Base-by-base conservation (phyloP, 1,140 invertebrate genomes). In the Zaprionus nigranus region DNA sequence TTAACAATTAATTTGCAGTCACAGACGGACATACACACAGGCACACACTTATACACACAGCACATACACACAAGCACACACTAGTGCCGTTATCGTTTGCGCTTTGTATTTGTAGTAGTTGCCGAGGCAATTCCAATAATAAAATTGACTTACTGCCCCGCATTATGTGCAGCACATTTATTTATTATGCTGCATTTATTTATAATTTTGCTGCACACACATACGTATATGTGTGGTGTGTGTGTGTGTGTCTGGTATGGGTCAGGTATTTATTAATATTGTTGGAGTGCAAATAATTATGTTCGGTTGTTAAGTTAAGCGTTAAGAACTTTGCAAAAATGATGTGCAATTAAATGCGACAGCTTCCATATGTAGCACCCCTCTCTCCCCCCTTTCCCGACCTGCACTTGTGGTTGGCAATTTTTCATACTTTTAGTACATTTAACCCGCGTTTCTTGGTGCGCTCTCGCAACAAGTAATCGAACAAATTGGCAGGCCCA, bases 271-370 rank as follows among this genome's bases (percentile, higher is more conserved):
- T 84, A 81, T 75, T 78, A 84, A 84, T 87, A 79, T 81, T 87
- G 71, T 81, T 87, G 74, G 63, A 90, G 78, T 73, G 81, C 75
- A 87, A 88, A 90, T 84, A 87, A 87, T 87, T 79, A 88, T 87
- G 81, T 65, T 83, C 46, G 63, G 78, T 72, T 78, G 84, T 79
- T 79, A 81, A 84, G 68, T 87, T 81, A 75, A 87, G 84, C 79
- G 75, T 84, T 79, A 87, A 87, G 70, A 71, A 90, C 84, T 87
- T 87, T 88, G 85, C 77, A 62, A 73, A 84, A 81, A 84, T 79
- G 67, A 90, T 81, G 69, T 68, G 68, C 78, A 83, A 81, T 90
- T 88, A 76, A 87, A 73, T 65, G 68, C 40, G 46, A 46, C 30
- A 49, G 54, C 24, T 11, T 28, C 46, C 59, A 71, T 43, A 56